These are phyloP conservation scores for Tetramorium bicarinatum DNA, from an alignment of 2,888 invertebrate species.

Conservation along the genomic window DNA sequence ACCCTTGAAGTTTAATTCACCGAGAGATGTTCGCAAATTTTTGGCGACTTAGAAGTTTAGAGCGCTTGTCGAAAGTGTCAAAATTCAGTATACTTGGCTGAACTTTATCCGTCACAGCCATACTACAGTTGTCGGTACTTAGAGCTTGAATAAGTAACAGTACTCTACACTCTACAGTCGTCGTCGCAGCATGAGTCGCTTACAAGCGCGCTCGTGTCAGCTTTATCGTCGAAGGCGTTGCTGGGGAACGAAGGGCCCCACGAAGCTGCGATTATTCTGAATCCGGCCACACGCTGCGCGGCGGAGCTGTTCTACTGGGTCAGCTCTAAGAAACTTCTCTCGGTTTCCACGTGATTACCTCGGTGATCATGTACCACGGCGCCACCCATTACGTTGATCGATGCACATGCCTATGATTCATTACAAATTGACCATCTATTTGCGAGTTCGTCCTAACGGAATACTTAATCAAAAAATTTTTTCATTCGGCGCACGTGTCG, in stretches of 20 bases:
- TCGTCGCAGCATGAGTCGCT: slow-evolving; percentile 43
- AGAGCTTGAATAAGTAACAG: slow-evolving; percentile 42
- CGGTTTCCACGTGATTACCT: slow-evolving; percentile 27
- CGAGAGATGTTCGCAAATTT: background rate
- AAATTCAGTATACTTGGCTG: background rate
- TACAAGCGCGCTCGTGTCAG: slow-evolving; percentile 38
- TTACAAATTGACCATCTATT: slow-evolving; percentile 22
- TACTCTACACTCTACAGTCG: slow-evolving; percentile 5
- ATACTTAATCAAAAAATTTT: background rate
- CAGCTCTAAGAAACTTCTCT: slow-evolving; percentile 45
- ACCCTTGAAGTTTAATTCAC: background rate
- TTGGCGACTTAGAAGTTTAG: slow-evolving; percentile 24
- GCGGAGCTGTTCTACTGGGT: slow-evolving; percentile 24
- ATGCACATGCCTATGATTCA: slow-evolving; percentile 31
- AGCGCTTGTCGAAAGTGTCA: slow-evolving; percentile 31
- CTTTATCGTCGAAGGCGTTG: slow-evolving; percentile 41
- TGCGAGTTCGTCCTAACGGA: slow-evolving; percentile 25
- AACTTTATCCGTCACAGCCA: slow-evolving; percentile 21
- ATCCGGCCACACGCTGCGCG: slow-evolving; percentile 54
- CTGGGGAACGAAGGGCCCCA: slow-evolving; percentile 37
- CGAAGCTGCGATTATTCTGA: slow-evolving; percentile 53
- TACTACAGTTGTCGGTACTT: slow-evolving; percentile 17
- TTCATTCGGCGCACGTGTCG: background rate
- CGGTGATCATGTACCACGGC: slow-evolving; percentile 13
- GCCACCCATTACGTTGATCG: slow-evolving; percentile 44